Base-by-base conservation (phyloP, 1,140 invertebrate genomes). In the Temnothorax curvispinosus region DNA sequence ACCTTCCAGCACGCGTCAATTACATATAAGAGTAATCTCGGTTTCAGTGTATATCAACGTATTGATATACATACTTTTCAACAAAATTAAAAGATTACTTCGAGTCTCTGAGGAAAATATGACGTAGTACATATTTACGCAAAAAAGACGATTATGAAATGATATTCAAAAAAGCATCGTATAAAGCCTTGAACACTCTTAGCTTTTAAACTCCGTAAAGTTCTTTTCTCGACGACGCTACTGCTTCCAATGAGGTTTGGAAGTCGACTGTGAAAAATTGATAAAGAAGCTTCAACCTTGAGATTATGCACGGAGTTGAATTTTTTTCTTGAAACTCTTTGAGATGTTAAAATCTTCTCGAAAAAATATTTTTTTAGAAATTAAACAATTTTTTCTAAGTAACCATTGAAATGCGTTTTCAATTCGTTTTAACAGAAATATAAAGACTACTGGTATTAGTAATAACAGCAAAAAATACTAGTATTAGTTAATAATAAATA, bases 241-340 rank as follows among this genome's bases (percentile, higher is more conserved):
- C 11, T 32, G 41, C 65, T 69, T 41, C 21, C 47, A 69, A 69
- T 69, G 41, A 21, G 13, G 65, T 50, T 69, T 69, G 41, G 50
- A 47, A 69, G 65, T 69, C 65, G 65, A 69, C 41, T 13, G 41
- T 69, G 41, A 69, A 69, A 69, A 69, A 69, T 69, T 69, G 65
- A 69, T 69, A 69, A 50, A 15, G 13, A 50, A 50, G 21, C 1
- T 44, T 67, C 64, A 67, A 67, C 38, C 65, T 69, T 69, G 41
- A 69, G 41, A 69, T 67, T 67, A 67, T 69, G 11, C 44, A 69
- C 6, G 41, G n/a, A 32, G 41, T 50, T 69, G 4, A 44, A 44
- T 69, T 69, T 18, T 69, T 69, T 47, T 3, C 21, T 69, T 69
- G 41, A 50, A 69, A 50, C 41, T 50, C 18, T 32, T 21, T 27